A percentile compares a stretch with the other conserved stretches of the same genome.
phyloP scores from a whole-genome alignment of 2,113 vertebrate species.

The Proterorhinus semilunaris region DNA sequence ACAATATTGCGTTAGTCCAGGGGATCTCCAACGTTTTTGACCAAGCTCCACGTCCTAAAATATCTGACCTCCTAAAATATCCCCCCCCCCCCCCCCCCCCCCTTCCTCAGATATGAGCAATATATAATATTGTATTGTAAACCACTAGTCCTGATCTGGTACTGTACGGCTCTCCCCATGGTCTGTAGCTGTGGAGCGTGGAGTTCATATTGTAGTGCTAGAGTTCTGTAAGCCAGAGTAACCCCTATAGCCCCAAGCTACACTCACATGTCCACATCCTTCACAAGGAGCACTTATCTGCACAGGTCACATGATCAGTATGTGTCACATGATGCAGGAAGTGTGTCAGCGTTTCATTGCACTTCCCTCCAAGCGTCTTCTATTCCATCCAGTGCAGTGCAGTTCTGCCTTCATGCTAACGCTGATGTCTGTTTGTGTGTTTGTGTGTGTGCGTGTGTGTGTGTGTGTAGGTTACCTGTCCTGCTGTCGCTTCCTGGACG shows the following conservation, averaged over 20 bases:
- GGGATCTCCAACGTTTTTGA: no score
- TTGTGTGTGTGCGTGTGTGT: slow-evolving; percentile 56
- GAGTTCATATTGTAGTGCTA: no score
- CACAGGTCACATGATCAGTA: slow-evolving; percentile 20
- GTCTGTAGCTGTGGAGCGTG: no score
- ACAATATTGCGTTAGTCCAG: no score
- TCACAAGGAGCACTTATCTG: slow-evolving; percentile 62
- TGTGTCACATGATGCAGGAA: slow-evolving; percentile 70
- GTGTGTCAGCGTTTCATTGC: slow-evolving; percentile 71
- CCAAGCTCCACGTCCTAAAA: no score
- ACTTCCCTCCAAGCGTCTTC: no score
- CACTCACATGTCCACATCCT: slow-evolving; percentile 19
- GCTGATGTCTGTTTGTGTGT: slow-evolving; percentile 18
- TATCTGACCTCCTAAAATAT: no score
- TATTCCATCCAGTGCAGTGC: slow-evolving; percentile 20
- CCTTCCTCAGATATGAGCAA: no score
- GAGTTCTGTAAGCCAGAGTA: not conserved
- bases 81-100: no score
- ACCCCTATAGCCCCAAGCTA: slow-evolving; percentile 2
- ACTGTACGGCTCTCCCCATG: no score
- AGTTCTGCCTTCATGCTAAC: not conserved
- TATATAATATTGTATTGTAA: no score
- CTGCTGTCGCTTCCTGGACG: slow-evolving; percentile 98
- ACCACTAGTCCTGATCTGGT: no score
- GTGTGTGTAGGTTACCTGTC: slow-evolving; percentile 89